These are phyloP conservation scores for Hirundo rustica DNA, from an alignment of 2,797 vertebrate species.

Conservation along the genomic window DNA sequence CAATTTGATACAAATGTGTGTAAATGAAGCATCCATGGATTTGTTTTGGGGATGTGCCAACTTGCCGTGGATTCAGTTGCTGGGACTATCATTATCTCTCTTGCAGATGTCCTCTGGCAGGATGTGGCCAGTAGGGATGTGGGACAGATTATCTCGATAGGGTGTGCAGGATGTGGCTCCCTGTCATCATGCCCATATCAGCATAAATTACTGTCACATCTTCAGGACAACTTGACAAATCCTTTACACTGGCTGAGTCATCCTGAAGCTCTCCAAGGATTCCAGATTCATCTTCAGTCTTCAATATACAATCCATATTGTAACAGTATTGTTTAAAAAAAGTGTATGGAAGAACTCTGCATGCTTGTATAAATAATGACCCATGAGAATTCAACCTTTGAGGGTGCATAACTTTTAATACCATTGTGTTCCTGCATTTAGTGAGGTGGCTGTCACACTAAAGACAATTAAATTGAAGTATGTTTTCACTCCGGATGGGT, in stretches of 20 bases:
- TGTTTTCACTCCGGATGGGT: neutral
- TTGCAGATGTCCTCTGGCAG: neutral
- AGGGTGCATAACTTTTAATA: neutral
- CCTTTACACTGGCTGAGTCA: conserved; percentile 26
- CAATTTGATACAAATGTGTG: neutral
- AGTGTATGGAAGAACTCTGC: neutral
- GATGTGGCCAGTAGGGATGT: neutral
- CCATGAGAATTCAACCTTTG: neutral
- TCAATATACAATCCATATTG: neutral
- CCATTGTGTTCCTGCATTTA: neutral
- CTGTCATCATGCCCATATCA: neutral
- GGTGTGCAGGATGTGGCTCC: neutral
- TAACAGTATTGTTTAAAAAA: neutral
- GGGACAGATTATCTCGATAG: neutral
- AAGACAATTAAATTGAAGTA: neutral
- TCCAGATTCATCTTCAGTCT: neutral
- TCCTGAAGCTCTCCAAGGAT: neutral
- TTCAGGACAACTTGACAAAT: neutral
- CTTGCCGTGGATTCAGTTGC: neutral
- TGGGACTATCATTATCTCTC: neutral
- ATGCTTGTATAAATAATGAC: neutral
- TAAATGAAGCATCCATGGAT: neutral
- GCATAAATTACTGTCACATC: conserved; percentile 45
- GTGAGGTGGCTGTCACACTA: neutral
- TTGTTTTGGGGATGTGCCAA: neutral